Base-by-base conservation (phyloP, 2,113 vertebrate species). In the Ailurus styani region DNA sequence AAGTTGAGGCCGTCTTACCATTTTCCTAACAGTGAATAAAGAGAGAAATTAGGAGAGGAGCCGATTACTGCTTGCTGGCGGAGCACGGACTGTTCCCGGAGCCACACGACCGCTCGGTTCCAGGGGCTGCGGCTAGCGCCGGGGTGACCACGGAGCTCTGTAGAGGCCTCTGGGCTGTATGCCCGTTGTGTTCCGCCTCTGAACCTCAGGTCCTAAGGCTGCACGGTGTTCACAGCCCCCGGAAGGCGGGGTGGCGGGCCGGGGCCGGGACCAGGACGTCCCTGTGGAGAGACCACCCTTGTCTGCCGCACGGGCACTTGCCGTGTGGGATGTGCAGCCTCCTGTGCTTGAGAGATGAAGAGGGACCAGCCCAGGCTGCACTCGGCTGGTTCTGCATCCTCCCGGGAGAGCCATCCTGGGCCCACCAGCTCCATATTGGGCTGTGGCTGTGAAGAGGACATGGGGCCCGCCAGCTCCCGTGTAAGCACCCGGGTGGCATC, bases 131-230 rank as follows among this genome's bases (percentile, higher is more conserved):
- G 5, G 40, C 15, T 45, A 8, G 72, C 1, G 7, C 14, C 27
- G 4, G 27, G 42, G 14, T 47, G 42, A 31, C 73, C 7, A 1
- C 7, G 1, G 42, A 29, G 27, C 42, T 29, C 18, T 77, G 42
- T 7, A 0, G 6, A 77, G 73, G 42, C 42, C 18, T 52, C 75
- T 12, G 47, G 29, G 64, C 34, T 13, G 3, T 5, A 0, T 29
- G 0, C 27, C 7, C 12, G 0, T 27, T 6, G 2, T 17, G 12
- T 62, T 18, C 3, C 17, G 15, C 21, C 3, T 10, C 54, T 45
- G 54, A n/a, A 12, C 54, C 21, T 34, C 3, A 3, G 40, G 10
- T 47, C 40, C 9, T 3, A 13, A 27, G 72, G 54, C 72, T n/a
- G 21, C 40, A 5, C 1, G 25, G 37, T 0, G 15, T 29, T 70